Evolutionary conservation across 2,888 invertebrate species (phyloP).

Genomic region (Agrotis exclamationis): DNA sequence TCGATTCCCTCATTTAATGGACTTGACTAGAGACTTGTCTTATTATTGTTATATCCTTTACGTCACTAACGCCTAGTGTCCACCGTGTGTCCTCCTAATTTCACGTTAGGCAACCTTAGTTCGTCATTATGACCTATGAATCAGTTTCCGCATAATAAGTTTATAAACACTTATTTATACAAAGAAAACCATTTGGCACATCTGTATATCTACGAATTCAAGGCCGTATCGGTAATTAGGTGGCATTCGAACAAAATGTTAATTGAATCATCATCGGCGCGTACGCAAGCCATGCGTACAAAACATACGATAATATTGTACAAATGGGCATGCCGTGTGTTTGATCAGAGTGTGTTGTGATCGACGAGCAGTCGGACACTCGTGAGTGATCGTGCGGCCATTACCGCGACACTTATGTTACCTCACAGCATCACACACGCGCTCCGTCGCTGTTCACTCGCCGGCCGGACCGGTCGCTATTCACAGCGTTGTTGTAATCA

Average conservation of each 20-base stretch:
- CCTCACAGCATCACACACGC: constrained; percentile 59
- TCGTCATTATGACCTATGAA: background rate
- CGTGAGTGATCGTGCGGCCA: constrained; percentile 31
- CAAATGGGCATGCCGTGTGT: constrained; percentile 1
- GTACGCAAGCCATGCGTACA: constrained; percentile 22
- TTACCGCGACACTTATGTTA: constrained; percentile 55
- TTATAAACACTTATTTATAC: constrained; percentile 4
- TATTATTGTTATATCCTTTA: background rate
- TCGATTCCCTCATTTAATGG: constrained; percentile 1
- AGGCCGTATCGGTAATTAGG: constrained; percentile 29
- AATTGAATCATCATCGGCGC: constrained; percentile 37
- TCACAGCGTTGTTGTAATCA: constrained; percentile 53
- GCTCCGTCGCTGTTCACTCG: background rate
- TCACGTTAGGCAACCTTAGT: background rate
- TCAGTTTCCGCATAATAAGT: background rate
- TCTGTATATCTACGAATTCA: constrained; percentile 30
- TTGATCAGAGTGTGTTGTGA: constrained; percentile 29
- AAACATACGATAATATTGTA: constrained; percentile 9
- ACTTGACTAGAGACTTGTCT: too few relatives aligned
- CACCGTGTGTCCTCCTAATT: background rate
- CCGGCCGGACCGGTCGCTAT: constrained; percentile 53
- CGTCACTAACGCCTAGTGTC: background rate
- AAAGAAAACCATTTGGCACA: constrained; percentile 17
- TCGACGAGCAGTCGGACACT: constrained; percentile 10
- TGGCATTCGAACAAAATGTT: constrained; percentile 17